phyloP scores from a whole-genome alignment of 2,888 invertebrate species.

The Mantis religiosa region DNA sequence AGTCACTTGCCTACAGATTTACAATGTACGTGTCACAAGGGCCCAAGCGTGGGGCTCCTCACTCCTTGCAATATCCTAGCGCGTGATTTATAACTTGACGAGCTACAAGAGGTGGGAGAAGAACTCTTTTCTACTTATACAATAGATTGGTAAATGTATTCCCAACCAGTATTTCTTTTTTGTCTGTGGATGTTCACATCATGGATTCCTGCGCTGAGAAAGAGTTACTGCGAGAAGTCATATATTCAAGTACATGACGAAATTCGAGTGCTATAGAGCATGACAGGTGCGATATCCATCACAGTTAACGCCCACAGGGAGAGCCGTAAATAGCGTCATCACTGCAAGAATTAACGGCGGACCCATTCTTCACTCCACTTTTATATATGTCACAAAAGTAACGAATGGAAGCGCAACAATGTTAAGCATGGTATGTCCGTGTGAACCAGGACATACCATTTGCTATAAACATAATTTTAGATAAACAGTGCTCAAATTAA shows the following conservation, averaged over 20 bases:
- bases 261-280: not conserved
- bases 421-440: too few species aligned
- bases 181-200: not conserved
- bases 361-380: not conserved
- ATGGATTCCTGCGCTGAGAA: not conserved
- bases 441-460: too few species aligned
- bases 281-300: not conserved
- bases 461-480: too few species aligned
- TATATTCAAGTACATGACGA: not conserved
- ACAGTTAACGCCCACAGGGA: not conserved
- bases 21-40: constrained; percentile 6
- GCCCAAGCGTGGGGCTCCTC: not conserved
- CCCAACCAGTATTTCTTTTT: not conserved
- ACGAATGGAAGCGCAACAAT: not conserved
- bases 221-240: not conserved
- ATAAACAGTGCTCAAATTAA: too few species aligned
- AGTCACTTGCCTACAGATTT: constrained; percentile 11
- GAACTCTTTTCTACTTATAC: constrained; percentile 2
- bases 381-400: not conserved
- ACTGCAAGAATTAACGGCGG: not conserved
- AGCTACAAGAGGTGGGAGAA: not conserved
- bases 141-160: constrained; percentile 12
- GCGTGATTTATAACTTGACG: constrained; percentile 9
- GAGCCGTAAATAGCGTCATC: not conserved
- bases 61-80: constrained; percentile 2